Conservation (phyloP, 2,797 vertebrate species). For the Meriones psammophilus region DNA sequence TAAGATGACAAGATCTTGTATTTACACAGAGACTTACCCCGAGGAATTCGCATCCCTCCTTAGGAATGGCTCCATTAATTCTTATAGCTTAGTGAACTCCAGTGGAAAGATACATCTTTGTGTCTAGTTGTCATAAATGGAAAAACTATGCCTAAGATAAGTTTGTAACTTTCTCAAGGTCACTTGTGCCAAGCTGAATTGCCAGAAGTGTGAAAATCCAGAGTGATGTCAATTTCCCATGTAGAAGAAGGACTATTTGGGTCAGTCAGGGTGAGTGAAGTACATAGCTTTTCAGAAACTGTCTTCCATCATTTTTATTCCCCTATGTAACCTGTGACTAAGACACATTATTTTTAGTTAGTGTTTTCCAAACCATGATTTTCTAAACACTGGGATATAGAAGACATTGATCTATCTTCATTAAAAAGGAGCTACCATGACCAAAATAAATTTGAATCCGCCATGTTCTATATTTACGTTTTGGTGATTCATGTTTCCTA, state of each 20-base stretch:
- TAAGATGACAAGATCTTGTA: constrained; percentile 77
- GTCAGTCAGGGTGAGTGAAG: constrained; percentile 3
- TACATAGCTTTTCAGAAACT: constrained; percentile 61
- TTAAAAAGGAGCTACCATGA: not conserved
- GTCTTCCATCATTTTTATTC: constrained; percentile 67
- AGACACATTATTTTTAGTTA: constrained; percentile 46
- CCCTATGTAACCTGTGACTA: constrained; percentile 45
- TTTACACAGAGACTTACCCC: constrained; percentile 75
- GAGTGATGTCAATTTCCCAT: constrained; percentile 50
- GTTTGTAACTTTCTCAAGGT: constrained; percentile 76
- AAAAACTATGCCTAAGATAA: constrained; percentile 36
- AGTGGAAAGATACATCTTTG: constrained; percentile 70
- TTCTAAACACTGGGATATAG: constrained; percentile 42
- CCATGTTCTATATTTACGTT: constrained; percentile 30
- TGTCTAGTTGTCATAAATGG: constrained; percentile 75
- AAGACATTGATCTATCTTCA: constrained; percentile 48
- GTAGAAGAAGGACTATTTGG: constrained; percentile 14
- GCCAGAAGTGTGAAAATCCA: constrained; percentile 45
- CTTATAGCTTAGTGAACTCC: constrained; percentile 76
- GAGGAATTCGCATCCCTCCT: constrained; percentile 78
- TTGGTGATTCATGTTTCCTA: constrained; percentile 61
- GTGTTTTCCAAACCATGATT: constrained; percentile 52
- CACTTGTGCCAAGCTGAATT: constrained; percentile 62
- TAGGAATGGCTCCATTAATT: constrained; percentile 80
- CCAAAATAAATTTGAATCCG: constrained; percentile 58